Base-by-base conservation (phyloP, 2,113 vertebrate species). In the Aplodontia rufa region DNA sequence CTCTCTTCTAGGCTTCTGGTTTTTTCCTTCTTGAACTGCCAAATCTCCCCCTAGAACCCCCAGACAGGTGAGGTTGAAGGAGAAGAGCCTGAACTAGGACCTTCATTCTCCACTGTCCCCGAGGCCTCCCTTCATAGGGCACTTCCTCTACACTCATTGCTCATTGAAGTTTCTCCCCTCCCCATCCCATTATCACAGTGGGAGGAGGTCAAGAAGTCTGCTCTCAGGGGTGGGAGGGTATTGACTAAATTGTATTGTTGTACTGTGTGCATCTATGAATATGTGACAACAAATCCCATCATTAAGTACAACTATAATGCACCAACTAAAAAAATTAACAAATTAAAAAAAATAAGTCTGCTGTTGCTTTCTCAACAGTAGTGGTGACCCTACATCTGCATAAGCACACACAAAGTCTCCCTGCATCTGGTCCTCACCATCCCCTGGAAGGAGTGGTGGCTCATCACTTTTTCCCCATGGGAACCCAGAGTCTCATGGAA, bases 121-220 rank as follows among this genome's bases (percentile, higher is more conserved):
- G 74, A 26, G 14, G 9, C n/a, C 66, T 71, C 76, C 12, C 4
- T 51, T 58, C 17, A 19, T 28, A 24, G 9, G 17, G 16, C 62
- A 47, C 49, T 40, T 51, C 72, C 40, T 64, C 35, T 40, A 13
- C 3, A 16, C 22, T 13, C 62, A 17, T 22, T 17, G 3, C 78
- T 75, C 32, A 5, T 24, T 1, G 22, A 42, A n/a, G 71, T 66
- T 68, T 62, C 71, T 69, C 62, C 64, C 3, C 32, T 8, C 22
- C 12, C 0, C 28, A 8, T 42, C 20, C 14, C 24, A 4, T 11
- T 72, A 55, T n/a, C 93, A 1, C 0, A 0, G n/a, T 40, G 55
- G 6, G 30, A 24, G 6, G 64, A 17, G 64, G 20, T 49, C 71
- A 32, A 40, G 84, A 47, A 20, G 72, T 42, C 55, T 9, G 28